phyloP scores from a whole-genome alignment of 2,113 vertebrate species.

The Phycodurus eques region DNA sequence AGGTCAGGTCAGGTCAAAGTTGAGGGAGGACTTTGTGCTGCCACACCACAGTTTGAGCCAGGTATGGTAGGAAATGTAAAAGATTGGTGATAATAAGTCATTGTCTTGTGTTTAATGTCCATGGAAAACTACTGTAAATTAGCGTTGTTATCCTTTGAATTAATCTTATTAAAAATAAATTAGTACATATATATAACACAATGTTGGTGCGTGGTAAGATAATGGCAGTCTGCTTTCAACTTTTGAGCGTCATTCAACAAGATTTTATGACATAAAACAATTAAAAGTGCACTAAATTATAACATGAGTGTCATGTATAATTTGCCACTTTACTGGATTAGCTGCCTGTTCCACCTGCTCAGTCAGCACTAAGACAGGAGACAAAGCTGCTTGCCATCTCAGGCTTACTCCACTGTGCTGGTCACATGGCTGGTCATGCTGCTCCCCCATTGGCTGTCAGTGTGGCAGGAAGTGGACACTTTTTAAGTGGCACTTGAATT shows the following conservation, averaged over 20 bases:
- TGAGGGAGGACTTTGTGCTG: not conserved
- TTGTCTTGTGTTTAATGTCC: not conserved
- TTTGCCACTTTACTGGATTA: slow-evolving; percentile 59
- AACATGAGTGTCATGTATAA: not conserved
- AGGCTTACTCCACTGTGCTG: not conserved
- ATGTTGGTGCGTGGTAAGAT: not conserved
- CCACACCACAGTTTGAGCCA: not conserved
- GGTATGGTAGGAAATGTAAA: not conserved
- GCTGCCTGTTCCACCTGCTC: slow-evolving; percentile 68
- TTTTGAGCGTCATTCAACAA: not conserved
- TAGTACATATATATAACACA: not conserved
- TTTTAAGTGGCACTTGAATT: not conserved
- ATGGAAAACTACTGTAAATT: not conserved
- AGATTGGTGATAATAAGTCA: not conserved
- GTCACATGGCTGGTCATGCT: slow-evolving; percentile 46
- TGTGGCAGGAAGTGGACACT: not conserved
- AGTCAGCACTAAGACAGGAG: slow-evolving; percentile 61
- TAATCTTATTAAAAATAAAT: too few relatives aligned
- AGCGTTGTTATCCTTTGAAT: not conserved
- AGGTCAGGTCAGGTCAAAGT: not conserved
- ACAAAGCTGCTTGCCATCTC: slow-evolving; percentile 63
- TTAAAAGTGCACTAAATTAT: not conserved
- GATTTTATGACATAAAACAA: not conserved
- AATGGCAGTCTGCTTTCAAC: not conserved
- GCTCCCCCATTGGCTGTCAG: slow-evolving; percentile 15